A percentile compares a stretch with the other conserved stretches of the same genome.
Evolutionary conservation across 1,140 invertebrate species (phyloP).

Genomic region (Palaemon carinicauda): DNA sequence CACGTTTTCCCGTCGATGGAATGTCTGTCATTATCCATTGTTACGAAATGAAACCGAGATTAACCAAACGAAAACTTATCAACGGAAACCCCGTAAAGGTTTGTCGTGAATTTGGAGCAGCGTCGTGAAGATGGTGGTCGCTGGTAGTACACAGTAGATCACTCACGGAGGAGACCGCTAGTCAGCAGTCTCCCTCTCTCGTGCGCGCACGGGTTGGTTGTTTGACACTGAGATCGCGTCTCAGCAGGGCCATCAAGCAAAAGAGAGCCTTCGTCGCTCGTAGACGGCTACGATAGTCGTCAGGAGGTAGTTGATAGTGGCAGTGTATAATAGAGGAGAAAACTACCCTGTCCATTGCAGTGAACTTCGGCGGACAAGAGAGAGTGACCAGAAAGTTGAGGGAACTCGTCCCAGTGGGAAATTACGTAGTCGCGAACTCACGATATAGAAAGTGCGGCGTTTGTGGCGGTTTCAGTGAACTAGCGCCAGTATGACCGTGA

Average conservation of each 20-base stretch:
- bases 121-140: slow-evolving; percentile 31
- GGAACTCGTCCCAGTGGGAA: background rate
- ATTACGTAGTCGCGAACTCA: background rate
- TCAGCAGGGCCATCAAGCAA: background rate
- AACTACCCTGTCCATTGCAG: background rate
- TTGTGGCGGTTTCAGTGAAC: slow-evolving; percentile 14
- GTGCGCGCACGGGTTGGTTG: background rate
- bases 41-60: background rate
- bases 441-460: slow-evolving; percentile 22
- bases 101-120: slow-evolving; percentile 31
- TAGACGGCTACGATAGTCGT: background rate
- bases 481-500: slow-evolving; percentile 28
- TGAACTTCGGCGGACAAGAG: background rate
- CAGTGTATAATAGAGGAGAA: background rate
- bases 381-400: slow-evolving; percentile 23
- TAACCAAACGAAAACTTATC: background rate
- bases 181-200: too few species aligned
- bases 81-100: background rate
- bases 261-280: too few species aligned
- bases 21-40: too few species aligned
- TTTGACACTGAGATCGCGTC: slow-evolving; percentile 28
- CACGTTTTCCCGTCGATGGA: background rate
- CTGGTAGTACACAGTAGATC: slow-evolving; percentile 22
- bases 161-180: slow-evolving; percentile 16
- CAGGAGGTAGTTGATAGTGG: too few species aligned